A percentile compares a stretch with the other conserved stretches of the same genome.
Conservation (phyloP, 2,797 vertebrate genomes). For the Psittacula echo region DNA sequence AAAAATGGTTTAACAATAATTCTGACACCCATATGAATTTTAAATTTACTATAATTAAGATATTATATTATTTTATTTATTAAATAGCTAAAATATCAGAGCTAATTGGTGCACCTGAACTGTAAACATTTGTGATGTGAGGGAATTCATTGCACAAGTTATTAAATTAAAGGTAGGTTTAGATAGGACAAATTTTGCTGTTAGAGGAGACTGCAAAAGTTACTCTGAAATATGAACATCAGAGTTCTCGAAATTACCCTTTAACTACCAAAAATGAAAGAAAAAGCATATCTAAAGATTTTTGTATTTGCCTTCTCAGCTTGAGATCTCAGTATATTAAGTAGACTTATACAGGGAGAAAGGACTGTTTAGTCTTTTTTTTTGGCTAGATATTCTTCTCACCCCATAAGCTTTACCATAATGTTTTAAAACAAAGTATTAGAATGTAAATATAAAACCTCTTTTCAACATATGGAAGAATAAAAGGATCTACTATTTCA, state of each 20-base stretch:
- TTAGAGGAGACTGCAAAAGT: background rate
- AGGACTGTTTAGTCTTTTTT: rapidly evolving
- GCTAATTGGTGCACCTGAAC: background rate
- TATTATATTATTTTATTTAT: background rate
- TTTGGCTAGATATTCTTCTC: background rate
- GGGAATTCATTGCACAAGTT: background rate
- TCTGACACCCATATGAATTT: background rate
- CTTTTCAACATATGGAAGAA: background rate
- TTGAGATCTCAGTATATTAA: background rate
- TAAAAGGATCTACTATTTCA: background rate
- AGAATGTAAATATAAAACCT: background rate
- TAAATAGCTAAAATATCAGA: background rate
- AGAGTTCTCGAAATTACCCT: background rate
- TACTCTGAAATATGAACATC: background rate
- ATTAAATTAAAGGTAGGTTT: background rate
- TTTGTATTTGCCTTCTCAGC: background rate
- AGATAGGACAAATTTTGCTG: background rate
- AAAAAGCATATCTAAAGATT: background rate
- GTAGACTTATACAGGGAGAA: background rate
- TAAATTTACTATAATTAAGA: background rate
- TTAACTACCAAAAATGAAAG: background rate
- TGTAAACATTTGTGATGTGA: background rate
- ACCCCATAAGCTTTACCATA: background rate
- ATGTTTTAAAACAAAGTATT: background rate
- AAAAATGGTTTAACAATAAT: background rate